Evolutionary conservation across 2,113 vertebrate species (phyloP).

Genomic region (Phoenicopterus ruber): DNA sequence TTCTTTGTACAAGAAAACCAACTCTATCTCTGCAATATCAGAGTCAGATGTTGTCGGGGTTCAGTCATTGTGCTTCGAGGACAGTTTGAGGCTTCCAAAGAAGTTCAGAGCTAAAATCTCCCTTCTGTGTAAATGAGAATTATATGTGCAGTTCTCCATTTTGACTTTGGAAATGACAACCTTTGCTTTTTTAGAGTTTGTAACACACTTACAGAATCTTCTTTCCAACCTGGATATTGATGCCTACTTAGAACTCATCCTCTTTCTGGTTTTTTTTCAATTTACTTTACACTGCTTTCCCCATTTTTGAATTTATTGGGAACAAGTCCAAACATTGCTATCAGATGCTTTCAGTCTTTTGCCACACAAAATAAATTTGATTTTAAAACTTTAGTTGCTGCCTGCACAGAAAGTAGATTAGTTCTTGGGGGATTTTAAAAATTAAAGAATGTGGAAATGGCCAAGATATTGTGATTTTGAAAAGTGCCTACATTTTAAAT

Average conservation of each 20-base stretch:
- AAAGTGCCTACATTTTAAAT: background rate
- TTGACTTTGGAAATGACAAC: background rate
- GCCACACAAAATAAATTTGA: background rate
- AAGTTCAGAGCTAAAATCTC: background rate
- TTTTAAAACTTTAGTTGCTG: background rate
- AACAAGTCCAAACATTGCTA: background rate
- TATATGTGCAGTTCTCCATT: background rate
- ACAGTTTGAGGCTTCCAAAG: background rate
- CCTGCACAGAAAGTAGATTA: background rate
- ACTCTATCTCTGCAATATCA: background rate
- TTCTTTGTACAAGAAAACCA: background rate
- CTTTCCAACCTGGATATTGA: background rate
- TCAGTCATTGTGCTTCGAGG: background rate
- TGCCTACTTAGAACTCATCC: background rate
- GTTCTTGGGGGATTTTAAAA: constrained; percentile 25
- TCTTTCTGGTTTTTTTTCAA: background rate
- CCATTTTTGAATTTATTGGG: background rate
- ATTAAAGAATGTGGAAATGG: constrained; percentile 20
- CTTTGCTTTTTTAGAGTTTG: background rate
- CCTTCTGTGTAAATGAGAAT: background rate
- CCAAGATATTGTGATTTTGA: background rate
- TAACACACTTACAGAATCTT: background rate
- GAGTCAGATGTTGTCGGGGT: background rate
- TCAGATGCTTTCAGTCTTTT: background rate
- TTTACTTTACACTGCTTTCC: background rate